Percentiles rank a stretch among this genome's conserved stretches.
phyloP scores from a whole-genome alignment of 2,888 invertebrate genomes.

The Xanthia icteritia region DNA sequence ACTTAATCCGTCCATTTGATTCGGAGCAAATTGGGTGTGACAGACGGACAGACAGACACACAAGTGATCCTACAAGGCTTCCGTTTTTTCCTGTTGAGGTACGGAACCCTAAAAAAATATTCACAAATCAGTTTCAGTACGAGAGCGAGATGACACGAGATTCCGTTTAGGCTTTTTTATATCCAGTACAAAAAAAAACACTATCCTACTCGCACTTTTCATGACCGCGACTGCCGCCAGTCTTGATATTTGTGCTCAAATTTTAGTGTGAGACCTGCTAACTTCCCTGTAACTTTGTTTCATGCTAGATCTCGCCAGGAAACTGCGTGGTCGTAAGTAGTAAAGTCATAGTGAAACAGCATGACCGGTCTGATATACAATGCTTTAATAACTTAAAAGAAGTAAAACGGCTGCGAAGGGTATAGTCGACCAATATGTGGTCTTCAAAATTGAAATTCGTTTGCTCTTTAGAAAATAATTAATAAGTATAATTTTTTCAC shows the following conservation, averaged over 20 bases:
- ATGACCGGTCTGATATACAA: background rate
- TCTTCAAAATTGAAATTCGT: background rate
- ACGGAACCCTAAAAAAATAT: no score
- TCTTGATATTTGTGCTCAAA: background rate
- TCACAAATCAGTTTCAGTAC: no score
- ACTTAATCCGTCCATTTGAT: no score
- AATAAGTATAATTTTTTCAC: no score
- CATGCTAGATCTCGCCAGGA: constrained; percentile 25
- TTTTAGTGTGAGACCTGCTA: background rate
- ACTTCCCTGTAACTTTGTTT: constrained; percentile 34
- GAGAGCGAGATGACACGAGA: background rate
- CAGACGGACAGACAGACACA: no score
- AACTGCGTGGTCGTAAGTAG: constrained; percentile 11
- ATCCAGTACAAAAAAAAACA: no score
- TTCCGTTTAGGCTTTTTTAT: no score
- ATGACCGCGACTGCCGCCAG: background rate
- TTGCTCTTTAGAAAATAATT: background rate
- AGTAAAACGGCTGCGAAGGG: background rate
- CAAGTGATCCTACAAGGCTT: no score
- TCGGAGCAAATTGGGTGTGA: no score
- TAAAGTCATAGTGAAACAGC: background rate
- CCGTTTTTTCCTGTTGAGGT: no score
- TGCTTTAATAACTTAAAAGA: background rate
- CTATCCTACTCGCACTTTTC: background rate
- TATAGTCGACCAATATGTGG: no score